Evolutionary conservation across 2,888 invertebrate genomes (phyloP).

Genomic region (Pristionchus maxplancki): DNA sequence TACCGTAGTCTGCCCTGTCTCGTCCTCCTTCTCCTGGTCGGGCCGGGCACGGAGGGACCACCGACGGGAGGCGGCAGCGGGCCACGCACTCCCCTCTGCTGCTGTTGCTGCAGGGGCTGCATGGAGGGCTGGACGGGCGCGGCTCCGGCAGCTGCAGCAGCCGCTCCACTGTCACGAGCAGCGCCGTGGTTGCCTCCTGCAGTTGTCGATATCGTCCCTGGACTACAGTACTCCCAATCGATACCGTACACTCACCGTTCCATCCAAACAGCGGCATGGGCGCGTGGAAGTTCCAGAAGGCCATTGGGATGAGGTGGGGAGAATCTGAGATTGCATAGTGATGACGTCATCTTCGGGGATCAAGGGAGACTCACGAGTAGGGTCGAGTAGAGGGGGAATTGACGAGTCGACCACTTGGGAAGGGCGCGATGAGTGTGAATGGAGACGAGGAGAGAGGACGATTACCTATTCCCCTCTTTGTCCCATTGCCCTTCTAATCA

Average conservation of each 20-base stretch:
- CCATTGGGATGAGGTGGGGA: background rate
- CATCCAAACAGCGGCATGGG: constrained; percentile 16
- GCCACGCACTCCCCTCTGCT: background rate
- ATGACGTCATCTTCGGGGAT: background rate
- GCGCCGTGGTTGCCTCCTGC: constrained; percentile 3
- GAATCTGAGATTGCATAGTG: background rate
- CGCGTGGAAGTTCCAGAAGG: constrained; percentile 26
- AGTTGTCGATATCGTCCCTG: background rate
- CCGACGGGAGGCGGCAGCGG: background rate
- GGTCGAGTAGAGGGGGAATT: background rate
- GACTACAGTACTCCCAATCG: background rate
- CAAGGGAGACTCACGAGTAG: background rate
- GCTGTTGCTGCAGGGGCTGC: background rate
- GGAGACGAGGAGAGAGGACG: background rate
- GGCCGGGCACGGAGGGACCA: background rate
- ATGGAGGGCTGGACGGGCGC: background rate
- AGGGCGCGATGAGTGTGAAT: background rate
- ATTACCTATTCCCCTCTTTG: background rate
- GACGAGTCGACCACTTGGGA: background rate
- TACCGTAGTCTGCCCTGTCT: constrained; percentile 19
- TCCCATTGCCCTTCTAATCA: background rate
- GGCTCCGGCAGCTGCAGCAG: background rate
- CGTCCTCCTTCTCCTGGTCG: background rate
- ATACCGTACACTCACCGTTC: background rate
- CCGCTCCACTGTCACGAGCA: background rate